phyloP scores from a whole-genome alignment of 2,797 vertebrate genomes.

The Schizopygopsis pylzovi region DNA sequence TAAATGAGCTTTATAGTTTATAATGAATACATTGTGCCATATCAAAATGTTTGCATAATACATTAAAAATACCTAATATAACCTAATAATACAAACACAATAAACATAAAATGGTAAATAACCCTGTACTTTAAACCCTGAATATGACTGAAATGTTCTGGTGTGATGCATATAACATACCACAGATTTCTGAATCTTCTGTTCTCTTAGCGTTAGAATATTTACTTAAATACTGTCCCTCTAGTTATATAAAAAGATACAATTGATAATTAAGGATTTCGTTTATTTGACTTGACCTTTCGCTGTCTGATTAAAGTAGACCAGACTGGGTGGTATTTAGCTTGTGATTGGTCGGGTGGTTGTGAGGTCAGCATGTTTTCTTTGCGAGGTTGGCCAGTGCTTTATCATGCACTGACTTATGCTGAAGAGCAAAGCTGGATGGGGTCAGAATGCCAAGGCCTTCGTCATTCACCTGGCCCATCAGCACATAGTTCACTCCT shows the following conservation, averaged over 20 bases:
- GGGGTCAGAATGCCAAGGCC: conserved; percentile 79
- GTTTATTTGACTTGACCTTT: conserved; percentile 34
- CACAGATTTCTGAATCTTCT: background rate
- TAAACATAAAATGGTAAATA: conserved; percentile 11
- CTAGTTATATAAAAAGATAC: conserved; percentile 20
- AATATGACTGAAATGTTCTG: background rate
- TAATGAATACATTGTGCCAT: conserved; percentile 64
- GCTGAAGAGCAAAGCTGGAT: conserved; percentile 84
- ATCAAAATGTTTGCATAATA: conserved; percentile 32
- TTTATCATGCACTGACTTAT: conserved; percentile 81
- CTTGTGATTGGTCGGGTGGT: conserved; percentile 47
- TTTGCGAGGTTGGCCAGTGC: conserved; percentile 77
- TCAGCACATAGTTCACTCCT: conserved; percentile 87
- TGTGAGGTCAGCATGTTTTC: conserved; percentile 76
- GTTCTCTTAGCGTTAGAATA: conserved; percentile 15
- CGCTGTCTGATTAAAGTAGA: conserved; percentile 15
- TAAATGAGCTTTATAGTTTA: conserved; percentile 71
- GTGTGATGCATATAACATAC: background rate
- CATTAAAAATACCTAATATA: conserved; percentile 1
- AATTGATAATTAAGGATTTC: background rate
- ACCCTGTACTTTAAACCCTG: conserved; percentile 6
- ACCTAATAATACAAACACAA: conserved; percentile 47
- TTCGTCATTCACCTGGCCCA: conserved; percentile 80
- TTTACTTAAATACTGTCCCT: background rate
- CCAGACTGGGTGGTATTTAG: background rate